Conservation (phyloP, 2,888 invertebrate species). For the Agonopterix heracliana region DNA sequence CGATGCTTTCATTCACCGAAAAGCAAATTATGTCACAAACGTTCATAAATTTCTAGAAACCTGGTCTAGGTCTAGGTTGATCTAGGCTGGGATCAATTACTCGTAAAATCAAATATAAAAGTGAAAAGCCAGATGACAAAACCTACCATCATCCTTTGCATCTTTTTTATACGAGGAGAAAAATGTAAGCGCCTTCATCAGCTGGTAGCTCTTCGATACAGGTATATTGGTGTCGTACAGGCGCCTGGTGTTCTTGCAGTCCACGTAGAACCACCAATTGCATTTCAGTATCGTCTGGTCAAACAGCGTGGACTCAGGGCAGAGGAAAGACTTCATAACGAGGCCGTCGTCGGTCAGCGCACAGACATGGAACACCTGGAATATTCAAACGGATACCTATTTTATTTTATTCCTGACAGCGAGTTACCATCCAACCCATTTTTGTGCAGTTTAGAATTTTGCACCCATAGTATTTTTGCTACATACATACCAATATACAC, state of each 20-base stretch:
- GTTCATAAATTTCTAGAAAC: too few species aligned
- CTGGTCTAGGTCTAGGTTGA: too few species aligned
- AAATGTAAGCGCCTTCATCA: constrained; percentile 93
- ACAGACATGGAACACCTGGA: constrained; percentile 93
- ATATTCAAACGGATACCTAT: constrained; percentile 10
- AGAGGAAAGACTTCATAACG: constrained; percentile 93
- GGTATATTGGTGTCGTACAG: constrained; percentile 93
- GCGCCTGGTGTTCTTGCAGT: constrained; percentile 87
- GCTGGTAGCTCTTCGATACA: constrained; percentile 92
- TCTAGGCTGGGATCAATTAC: too few species aligned
- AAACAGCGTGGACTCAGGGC: constrained; percentile 93
- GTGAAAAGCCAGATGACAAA: too few species aligned
- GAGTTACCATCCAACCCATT: too few species aligned
- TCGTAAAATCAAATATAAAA: too few species aligned
- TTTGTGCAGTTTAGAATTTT: too few species aligned
- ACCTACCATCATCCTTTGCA: constrained; percentile 51
- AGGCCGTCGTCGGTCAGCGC: constrained; percentile 91
- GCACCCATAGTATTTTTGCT: too few species aligned
- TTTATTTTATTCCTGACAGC: background rate
- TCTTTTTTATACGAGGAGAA: constrained; percentile 90
- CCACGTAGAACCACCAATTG: constrained; percentile 97
- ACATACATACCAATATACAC: too few species aligned
- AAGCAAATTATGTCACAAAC: too few species aligned
- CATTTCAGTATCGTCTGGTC: constrained; percentile 94
- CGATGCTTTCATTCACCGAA: too few species aligned